phyloP scores from a whole-genome alignment of 2,113 vertebrate genomes.

The Rafetus swinhoei region DNA sequence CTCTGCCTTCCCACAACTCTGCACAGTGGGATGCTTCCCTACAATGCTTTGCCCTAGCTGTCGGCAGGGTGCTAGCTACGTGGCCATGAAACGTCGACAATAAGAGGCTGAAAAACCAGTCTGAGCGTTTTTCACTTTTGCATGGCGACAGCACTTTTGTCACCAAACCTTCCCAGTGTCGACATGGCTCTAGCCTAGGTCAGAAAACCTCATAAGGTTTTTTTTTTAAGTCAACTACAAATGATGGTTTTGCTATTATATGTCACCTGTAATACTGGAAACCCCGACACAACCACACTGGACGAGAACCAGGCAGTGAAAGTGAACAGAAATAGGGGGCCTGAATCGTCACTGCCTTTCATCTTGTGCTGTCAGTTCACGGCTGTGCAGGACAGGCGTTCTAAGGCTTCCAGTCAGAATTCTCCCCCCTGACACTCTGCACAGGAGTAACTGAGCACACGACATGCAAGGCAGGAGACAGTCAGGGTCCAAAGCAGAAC shows the following conservation, averaged over 20 bases:
- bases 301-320: neutral
- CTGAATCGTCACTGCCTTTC: neutral
- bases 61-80: too few species aligned
- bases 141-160: too few species aligned
- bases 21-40: too few species aligned
- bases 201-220: neutral
- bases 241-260: neutral
- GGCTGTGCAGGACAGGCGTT: too few species aligned
- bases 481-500: neutral
- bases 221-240: neutral
- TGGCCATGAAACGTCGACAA: too few species aligned
- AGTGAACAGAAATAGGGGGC: neutral
- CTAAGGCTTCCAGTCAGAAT: too few species aligned
- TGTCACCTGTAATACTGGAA: neutral
- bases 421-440: neutral
- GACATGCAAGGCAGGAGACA: neutral
- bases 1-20: too few species aligned
- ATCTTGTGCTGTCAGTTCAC: neutral
- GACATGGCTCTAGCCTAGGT: neutral
- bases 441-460: neutral
- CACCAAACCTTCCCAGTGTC: too few species aligned
- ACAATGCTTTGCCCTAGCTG: too few species aligned
- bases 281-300: rapidly evolving
- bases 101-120: too few species aligned
- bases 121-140: too few species aligned